Evolutionary conservation across 2,888 invertebrate genomes (phyloP), one percentile per base, ranked within the genome.

Genomic region (Macropis europaea): DNA sequence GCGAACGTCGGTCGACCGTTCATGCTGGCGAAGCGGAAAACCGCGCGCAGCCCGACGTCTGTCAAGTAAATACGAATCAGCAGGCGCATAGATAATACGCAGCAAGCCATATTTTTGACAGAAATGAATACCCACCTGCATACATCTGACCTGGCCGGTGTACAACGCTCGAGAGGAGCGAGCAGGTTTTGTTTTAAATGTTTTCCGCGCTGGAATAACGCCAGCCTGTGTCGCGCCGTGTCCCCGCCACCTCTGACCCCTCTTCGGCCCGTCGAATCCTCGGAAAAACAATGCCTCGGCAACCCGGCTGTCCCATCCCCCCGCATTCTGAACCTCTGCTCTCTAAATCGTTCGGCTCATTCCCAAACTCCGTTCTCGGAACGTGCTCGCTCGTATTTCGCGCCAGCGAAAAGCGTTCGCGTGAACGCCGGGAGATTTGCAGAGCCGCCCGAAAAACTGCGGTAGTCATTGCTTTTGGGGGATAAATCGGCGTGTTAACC

Each of bases 151-250:
- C 42, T 60, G 59, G 3, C 48, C 28, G 48, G 32, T 48, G 54
- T 61, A 70, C 66, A 50, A 56, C 48, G 59, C 61, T 67, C 59
- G 73, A 64, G 66, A 77, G 66, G 60, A 32, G 22, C 42, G 40
- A 43, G 17, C 50, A 63, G 76, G 72, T 76, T 82, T 79, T 79
- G 78, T 77, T 83, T 78, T 69, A 73, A 77, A 81, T 78, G 82
- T 81, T 83, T 79, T 74, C 73, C 75, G 60, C 42, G 76, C 67
- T 82, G 84, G 82, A 84, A 82, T 76, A 77, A 76, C 76, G 83
- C 81, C 84, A 82, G 60, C 42, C 68, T 50, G 56, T 71, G 67
- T 59, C 56, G 45, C 42, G 56, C 43, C 43, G 26, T 36, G 36
- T 38, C 36, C 52, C 59, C 38, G 28, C 30, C 45, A 47, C 67